phyloP scores from a whole-genome alignment of 2,797 vertebrate genomes.

The Sebastiscus tertius region DNA sequence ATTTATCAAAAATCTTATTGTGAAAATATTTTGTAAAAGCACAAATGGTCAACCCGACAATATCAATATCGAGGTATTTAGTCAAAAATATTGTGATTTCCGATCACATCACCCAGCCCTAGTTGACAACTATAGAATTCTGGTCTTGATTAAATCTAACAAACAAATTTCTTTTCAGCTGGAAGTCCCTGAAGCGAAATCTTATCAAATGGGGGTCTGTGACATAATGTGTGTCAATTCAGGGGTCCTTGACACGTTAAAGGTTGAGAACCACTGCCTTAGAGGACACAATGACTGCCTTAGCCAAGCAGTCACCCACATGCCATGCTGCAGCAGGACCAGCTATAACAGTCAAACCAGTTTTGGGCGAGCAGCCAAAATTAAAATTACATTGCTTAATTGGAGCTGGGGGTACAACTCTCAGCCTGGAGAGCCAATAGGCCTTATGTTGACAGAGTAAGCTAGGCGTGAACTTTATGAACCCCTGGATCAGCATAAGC shows the following conservation, averaged over 20 bases:
- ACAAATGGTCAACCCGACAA: too few relatives aligned
- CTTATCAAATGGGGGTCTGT: too few relatives aligned
- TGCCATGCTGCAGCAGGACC: background rate
- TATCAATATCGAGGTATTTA: too few relatives aligned
- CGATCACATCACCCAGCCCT: background rate
- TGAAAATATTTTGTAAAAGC: too few relatives aligned
- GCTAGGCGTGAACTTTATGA: constrained; percentile 45
- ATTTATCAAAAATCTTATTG: too few relatives aligned
- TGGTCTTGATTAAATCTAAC: too few relatives aligned
- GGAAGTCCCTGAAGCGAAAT: too few relatives aligned
- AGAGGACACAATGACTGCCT: constrained; percentile 1
- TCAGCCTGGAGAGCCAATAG: constrained; percentile 21
- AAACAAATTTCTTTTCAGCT: too few relatives aligned
- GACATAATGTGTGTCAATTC: too few relatives aligned
- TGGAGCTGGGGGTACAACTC: constrained; percentile 31
- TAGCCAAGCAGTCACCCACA: constrained; percentile 26
- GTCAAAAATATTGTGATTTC: too few relatives aligned
- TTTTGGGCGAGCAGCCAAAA: constrained; percentile 32
- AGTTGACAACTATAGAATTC: background rate
- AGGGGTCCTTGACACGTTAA: too few relatives aligned
- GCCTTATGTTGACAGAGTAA: constrained; percentile 49
- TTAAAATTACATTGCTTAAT: constrained; percentile 61
- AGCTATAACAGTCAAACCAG: constrained; percentile 13
- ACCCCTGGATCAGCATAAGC: constrained; percentile 51
- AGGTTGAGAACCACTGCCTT: background rate